Evolutionary conservation across 2,113 vertebrate genomes (phyloP).

Genomic region (Brienomyrus longianalis): DNA sequence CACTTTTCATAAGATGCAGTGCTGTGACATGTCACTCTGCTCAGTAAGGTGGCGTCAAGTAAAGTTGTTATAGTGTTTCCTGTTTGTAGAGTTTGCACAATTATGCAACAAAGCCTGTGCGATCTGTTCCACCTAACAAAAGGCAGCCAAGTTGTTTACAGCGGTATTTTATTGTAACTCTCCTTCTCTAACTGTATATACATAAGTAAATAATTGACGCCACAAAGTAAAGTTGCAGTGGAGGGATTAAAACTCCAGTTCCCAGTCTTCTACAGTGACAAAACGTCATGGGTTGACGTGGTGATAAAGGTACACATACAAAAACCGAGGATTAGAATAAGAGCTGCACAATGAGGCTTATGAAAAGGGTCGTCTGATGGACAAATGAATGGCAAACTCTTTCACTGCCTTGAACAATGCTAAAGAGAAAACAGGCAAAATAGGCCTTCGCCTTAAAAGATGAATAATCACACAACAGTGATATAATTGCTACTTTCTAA

Average conservation of each 20-base stretch:
- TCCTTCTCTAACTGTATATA: background rate
- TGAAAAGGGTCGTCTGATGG: conserved; percentile 27
- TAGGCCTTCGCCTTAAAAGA: conserved; percentile 6
- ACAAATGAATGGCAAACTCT: conserved; percentile 21
- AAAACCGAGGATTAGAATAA: conserved; percentile 28
- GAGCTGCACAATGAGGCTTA: conserved; percentile 20
- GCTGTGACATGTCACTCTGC: background rate
- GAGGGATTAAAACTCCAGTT: background rate
- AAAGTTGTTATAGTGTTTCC: background rate
- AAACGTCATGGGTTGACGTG: conserved; percentile 11
- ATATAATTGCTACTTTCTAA: conserved; percentile 24
- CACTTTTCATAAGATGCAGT: background rate
- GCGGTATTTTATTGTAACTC: background rate
- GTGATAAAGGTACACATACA: conserved; percentile 18
- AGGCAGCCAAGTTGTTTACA: background rate
- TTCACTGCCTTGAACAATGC: conserved; percentile 25
- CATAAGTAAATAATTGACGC: background rate
- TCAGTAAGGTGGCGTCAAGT: background rate
- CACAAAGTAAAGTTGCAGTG: conserved; percentile 3
- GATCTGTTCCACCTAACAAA: background rate
- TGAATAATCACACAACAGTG: conserved; percentile 17
- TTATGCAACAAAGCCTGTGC: background rate
- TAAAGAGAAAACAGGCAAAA: conserved; percentile 16
- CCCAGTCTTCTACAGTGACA: background rate
- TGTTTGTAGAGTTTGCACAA: background rate